Evolutionary conservation across 2,888 invertebrate species (phyloP), one percentile per base, ranked within the genome.

Genomic region (Dasypolia templi): DNA sequence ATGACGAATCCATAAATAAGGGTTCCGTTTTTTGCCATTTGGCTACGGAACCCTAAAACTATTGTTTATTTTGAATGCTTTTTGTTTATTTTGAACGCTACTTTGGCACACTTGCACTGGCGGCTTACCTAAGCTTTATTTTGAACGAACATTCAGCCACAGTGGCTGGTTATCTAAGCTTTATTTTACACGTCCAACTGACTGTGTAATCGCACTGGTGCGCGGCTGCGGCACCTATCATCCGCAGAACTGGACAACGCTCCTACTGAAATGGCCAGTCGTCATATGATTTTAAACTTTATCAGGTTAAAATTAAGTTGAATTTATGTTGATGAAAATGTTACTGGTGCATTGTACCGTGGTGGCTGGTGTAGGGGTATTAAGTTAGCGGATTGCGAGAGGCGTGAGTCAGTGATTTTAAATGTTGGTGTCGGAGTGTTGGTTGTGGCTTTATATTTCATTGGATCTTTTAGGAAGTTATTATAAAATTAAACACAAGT

Each of bases 171-270:
- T 76, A 74, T 62, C 68, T 81, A 83, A 80, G 79, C 72, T 72
- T 86, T 82, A 88, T 87, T 90, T 91, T 90, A 90, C 88, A 89
- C 88, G 90, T 84, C 83, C 87, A 87, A 79, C 88, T 76, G 88
- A 89, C 88, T 91, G 90, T 89, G 89, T 92, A 92, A 94, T 92
- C 88, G 83, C 70, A 81, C 79, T 84, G 85, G 89, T 90, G 89
- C 89, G 87, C 88, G 84, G 87, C 86, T 89, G 87, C 88, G 84
- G 87, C 86, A 88, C 75, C 87, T 89, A 84, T 74, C 89, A 81
- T 81, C 80, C 81, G 89, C 87, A 87, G 87, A 74, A 79, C 83
- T 85, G 85, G 77, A 75, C 72, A 83, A 74, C 70, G 81, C 73
- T 83, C 67, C 74, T 67, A 68, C 87, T 80, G 73, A 87, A 53